Percentiles rank a stretch among this genome's conserved stretches.
Evolutionary conservation across 2,888 invertebrate species (phyloP).

Genomic region (Polymixis flavicincta): DNA sequence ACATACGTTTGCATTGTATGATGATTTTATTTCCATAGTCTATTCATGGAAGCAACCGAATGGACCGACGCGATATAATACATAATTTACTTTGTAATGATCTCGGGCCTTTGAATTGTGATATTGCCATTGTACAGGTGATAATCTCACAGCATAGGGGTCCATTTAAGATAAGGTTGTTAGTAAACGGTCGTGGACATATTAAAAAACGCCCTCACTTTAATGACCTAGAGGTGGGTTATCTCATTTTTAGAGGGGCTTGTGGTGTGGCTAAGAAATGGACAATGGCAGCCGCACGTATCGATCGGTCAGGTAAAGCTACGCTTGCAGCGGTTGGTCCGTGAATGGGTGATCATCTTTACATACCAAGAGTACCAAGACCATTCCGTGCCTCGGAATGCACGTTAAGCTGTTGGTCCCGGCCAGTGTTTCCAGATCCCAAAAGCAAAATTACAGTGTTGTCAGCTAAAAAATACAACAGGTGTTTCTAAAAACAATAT

Average conservation of each 20-base stretch:
- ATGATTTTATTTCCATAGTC: constrained; percentile 47
- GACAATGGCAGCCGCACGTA: too few relatives aligned
- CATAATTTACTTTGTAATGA: constrained; percentile 44
- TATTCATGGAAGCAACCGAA: constrained; percentile 28
- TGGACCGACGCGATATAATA: constrained; percentile 26
- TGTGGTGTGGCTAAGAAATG: too few relatives aligned
- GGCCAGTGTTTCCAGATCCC: too few relatives aligned
- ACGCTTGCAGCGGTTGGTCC: too few relatives aligned
- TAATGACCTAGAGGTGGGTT: not conserved
- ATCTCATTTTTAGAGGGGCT: not conserved
- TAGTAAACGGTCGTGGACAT: not conserved
- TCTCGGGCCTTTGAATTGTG: constrained; percentile 15
- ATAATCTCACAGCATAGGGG: constrained; percentile 33
- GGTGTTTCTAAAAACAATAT: too few relatives aligned
- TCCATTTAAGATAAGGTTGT: constrained; percentile 24
- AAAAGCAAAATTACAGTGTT: too few relatives aligned
- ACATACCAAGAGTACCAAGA: too few relatives aligned
- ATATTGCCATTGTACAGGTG: constrained; percentile 44
- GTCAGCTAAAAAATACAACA: too few relatives aligned
- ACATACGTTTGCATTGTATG: constrained; percentile 44
- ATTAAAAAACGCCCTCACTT: constrained; percentile 3
- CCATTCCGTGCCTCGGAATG: too few relatives aligned
- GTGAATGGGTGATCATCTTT: too few relatives aligned
- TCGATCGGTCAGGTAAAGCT: too few relatives aligned
- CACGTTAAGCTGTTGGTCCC: too few relatives aligned